phyloP scores from a whole-genome alignment of 2,888 invertebrate species.

The Pandemis cinnamomeana region DNA sequence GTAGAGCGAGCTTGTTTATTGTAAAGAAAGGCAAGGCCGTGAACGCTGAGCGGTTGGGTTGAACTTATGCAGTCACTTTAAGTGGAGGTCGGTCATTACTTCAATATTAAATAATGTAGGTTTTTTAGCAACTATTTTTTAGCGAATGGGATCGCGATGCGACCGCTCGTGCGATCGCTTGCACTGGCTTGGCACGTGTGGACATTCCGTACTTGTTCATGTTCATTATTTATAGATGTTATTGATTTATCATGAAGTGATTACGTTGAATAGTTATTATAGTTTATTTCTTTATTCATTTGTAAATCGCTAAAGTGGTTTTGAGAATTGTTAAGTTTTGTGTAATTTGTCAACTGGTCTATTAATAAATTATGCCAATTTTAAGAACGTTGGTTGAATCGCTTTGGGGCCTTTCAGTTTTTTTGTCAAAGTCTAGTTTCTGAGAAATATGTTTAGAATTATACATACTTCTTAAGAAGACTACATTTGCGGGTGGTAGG shows the following conservation, averaged over 20 bases:
- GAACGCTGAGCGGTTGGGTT: slow-evolving; percentile 6
- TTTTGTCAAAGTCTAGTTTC: too few relatives aligned
- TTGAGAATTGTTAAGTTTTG: too few relatives aligned
- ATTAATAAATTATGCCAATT: too few relatives aligned
- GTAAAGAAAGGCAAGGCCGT: slow-evolving; percentile 26
- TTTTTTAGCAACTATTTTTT: background rate
- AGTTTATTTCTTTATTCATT: background rate
- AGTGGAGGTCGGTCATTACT: background rate
- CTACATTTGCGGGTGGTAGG: too few relatives aligned
- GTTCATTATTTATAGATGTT: slow-evolving; percentile 32
- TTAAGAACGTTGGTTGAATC: too few relatives aligned
- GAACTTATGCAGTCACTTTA: slow-evolving; percentile 2
- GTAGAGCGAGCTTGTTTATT: slow-evolving; percentile 13
- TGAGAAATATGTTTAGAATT: too few relatives aligned
- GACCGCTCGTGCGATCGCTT: slow-evolving; percentile 18
- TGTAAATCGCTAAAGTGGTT: background rate
- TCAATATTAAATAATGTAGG: background rate
- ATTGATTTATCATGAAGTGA: slow-evolving; percentile 23
- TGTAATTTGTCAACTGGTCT: too few relatives aligned
- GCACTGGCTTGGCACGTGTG: slow-evolving; percentile 29
- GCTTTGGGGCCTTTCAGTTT: too few relatives aligned
- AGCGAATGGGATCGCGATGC: background rate
- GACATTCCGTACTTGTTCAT: slow-evolving; percentile 23
- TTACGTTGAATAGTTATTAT: slow-evolving; percentile 15
- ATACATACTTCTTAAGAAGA: too few relatives aligned